Evolutionary conservation across 2,113 vertebrate species (phyloP).

Genomic region (Lamprologus tigripictilis): DNA sequence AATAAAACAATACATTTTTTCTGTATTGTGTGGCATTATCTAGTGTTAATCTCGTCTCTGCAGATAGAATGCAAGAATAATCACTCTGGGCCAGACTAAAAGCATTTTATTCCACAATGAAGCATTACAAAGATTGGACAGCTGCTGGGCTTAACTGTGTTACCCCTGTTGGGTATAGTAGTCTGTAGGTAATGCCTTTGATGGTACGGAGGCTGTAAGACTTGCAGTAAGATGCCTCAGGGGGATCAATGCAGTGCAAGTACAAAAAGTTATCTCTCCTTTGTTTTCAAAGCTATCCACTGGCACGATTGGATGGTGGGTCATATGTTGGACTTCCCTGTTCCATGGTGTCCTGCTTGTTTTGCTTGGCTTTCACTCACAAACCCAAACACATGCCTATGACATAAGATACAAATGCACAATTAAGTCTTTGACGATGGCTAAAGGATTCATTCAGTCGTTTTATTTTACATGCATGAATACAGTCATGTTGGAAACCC

Average conservation of each 20-base stretch:
- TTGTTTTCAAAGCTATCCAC: neutral
- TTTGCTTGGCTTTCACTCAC: neutral
- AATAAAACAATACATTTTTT: neutral
- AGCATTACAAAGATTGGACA: neutral
- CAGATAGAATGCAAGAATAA: rapidly evolving
- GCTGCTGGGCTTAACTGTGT: neutral
- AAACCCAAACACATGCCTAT: neutral
- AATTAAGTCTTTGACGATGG: neutral
- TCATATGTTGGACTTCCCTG: neutral
- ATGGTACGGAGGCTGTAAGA: neutral
- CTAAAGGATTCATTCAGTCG: neutral
- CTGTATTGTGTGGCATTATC: neutral
- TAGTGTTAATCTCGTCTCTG: neutral
- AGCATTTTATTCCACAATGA: neutral
- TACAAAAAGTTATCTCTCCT: rapidly evolving
- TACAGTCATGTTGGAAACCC: neutral
- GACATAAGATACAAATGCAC: neutral
- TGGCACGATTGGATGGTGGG: neutral
- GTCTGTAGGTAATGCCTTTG: neutral
- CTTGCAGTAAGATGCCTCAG: neutral
- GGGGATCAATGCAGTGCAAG: neutral
- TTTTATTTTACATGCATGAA: neutral
- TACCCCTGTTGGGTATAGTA: neutral
- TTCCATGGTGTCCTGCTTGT: neutral
- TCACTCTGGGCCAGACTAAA: neutral